Conservation (phyloP, 2,888 invertebrate species). For the Eilema griseolum region DNA sequence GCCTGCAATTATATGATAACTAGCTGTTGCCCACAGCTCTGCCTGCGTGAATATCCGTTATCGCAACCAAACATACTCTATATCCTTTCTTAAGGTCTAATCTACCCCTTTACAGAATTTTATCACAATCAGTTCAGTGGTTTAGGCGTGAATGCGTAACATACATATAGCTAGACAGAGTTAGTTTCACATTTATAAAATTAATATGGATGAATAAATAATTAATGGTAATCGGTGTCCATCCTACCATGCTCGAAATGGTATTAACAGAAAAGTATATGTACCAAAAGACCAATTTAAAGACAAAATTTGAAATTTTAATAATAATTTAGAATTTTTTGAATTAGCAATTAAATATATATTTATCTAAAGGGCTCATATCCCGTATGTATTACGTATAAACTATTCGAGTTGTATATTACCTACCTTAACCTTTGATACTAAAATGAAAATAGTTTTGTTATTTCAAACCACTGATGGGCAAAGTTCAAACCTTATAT, state of each 20-base stretch:
- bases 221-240: no score
- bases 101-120: no score
- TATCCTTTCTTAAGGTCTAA: no score
- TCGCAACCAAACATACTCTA: no score
- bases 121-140: no score
- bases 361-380: neutral
- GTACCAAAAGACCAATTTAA: neutral
- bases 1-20: no score
- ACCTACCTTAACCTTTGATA: neutral
- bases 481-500: neutral
- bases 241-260: neutral
- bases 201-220: no score
- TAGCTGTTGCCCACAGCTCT: no score
- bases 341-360: neutral
- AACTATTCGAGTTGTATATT: neutral
- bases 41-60: no score
- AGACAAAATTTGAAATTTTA: neutral
- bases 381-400: neutral
- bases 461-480: neutral
- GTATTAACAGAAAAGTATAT: neutral
- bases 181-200: no score
- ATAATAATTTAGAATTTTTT: neutral
- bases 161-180: no score
- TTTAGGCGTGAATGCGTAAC: no score
- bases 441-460: slow-evolving; percentile 4